Conservation (phyloP, 2,113 vertebrate genomes). For the Hydrochoerus hydrochaeris region DNA sequence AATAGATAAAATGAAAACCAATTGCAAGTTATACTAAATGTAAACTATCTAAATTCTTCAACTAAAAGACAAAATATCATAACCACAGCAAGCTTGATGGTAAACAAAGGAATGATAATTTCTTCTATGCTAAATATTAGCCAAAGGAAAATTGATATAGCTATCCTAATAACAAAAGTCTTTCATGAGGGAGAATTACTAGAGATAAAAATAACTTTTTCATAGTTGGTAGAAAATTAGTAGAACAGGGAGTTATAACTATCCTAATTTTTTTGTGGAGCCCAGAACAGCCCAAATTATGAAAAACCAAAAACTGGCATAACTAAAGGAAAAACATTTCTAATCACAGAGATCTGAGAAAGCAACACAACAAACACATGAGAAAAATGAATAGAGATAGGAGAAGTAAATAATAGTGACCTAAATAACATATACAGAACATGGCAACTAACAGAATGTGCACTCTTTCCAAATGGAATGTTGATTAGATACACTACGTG, state of each 20-base stretch:
- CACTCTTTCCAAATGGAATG: background rate
- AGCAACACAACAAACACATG: background rate
- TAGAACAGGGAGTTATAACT: background rate
- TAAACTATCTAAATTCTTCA: background rate
- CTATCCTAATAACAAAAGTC: background rate
- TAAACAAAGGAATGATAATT: background rate
- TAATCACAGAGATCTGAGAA: background rate
- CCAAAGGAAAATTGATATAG: background rate
- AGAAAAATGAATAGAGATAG: background rate
- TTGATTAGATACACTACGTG: background rate
- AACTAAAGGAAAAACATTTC: background rate
- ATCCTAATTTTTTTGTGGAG: background rate
- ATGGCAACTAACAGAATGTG: background rate
- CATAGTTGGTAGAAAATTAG: background rate
- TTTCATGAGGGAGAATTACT: background rate
- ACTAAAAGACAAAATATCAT: background rate
- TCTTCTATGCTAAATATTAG: background rate
- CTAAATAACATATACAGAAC: background rate
- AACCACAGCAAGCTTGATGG: background rate
- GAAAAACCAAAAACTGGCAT: background rate
- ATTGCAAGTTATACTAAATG: conserved; percentile 5
- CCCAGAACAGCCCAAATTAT: background rate
- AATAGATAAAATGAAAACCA: conserved; percentile 1
- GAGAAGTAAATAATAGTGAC: background rate
- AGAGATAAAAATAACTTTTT: background rate